Base-by-base conservation (phyloP, 2,888 invertebrate genomes). In the Nymphalis c-album region DNA sequence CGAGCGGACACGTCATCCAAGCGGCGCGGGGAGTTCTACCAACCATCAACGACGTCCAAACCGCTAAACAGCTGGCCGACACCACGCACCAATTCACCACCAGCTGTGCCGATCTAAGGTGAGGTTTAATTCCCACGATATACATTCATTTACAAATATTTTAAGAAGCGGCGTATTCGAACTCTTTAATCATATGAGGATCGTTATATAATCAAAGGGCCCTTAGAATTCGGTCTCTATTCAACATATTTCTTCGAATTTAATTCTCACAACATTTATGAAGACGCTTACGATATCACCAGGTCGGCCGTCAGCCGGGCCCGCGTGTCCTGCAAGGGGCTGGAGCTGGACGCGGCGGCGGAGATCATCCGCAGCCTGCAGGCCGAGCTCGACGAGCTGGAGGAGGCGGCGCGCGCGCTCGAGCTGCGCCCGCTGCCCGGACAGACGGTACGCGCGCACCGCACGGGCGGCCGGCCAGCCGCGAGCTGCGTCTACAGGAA, bases 341-440 rank as follows among this genome's bases (percentile, higher is more conserved):
- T 97, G 69, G 98, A 98, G 78, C 86, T 98, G 71, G 97, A 98
- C 75, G 96, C 96, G 0, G 98, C 98, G 0, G 93, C 97, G 0
- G 97, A 97, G 76, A 94, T 97, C 66, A 95, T 98, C 51, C 93
- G 94, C 13, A 95, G 95, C 51, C 90, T 99, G 55, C 96, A 97
- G 79, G 94, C 94, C 47, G 98, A 99, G 76, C 89, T 99, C 22
- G 93, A 95, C 35, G 97, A 97, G 77, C 95, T 97, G 72, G 95
- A 96, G 64, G 93, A 94, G 70, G 96, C 97, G 0, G 96, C 97
- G 0, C 91, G 95, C 40, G 94, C 94, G 0, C 94, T 95, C 68
- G 94, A 94, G 26, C 89, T 98, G 51, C 92, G 95, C 69, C 97
- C 98, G 0, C 87, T 98, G 74, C 98, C 98, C 0, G 98, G 97